Evolutionary conservation across 2,888 invertebrate genomes (phyloP), one percentile per base, ranked within the genome.

Genomic region (Thereva unica): DNA sequence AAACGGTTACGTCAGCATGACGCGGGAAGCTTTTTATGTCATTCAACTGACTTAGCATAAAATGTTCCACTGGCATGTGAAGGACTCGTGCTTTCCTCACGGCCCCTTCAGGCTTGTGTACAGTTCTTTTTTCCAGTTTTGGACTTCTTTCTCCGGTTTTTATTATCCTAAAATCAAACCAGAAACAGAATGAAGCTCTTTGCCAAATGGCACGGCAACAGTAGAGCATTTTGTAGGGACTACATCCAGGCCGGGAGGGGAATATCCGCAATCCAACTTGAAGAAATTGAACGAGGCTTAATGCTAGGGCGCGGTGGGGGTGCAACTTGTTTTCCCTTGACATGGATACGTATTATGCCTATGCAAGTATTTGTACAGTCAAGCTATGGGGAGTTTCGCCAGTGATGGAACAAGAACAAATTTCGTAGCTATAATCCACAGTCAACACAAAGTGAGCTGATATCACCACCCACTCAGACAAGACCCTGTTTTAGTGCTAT

Each of bases 161-260:
- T 59, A 59, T 59, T 59, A 59, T 59, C 59, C 59, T n/a, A 59
- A 59, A 59, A 59, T 59, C 59, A 59, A 49, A 56, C 37, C 59
- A 59, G 59, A 59, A 59, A 49, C 49, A 59, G 59, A 59, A 59
- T 59, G 59, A 59, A 59, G 59, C 59, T 59, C 59, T 59, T 59
- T 59, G 59, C 59, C 59, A 59, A 59, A 59, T 59, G 59, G 59
- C 59, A 59, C 59, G 59, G 59, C 59, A 59, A 59, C 59, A 59
- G 59, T 59, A 49, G 59, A 59, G 34, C 59, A 38, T 59, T 59
- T 47, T 59, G 47, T 49, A 45, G 23, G 23, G 59, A 59, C 59
- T 10, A 59, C 40, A 59, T 59, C 40, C 59, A 4, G 59, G 37
- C 12, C 59, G 10, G 40, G 23, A 35, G 12, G 49, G 49, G 49